A percentile compares a stretch with the other conserved stretches of the same genome.
These are phyloP conservation scores for Amphilophus citrinellus DNA, from an alignment of 2,113 vertebrate genomes.

Conservation along the genomic window DNA sequence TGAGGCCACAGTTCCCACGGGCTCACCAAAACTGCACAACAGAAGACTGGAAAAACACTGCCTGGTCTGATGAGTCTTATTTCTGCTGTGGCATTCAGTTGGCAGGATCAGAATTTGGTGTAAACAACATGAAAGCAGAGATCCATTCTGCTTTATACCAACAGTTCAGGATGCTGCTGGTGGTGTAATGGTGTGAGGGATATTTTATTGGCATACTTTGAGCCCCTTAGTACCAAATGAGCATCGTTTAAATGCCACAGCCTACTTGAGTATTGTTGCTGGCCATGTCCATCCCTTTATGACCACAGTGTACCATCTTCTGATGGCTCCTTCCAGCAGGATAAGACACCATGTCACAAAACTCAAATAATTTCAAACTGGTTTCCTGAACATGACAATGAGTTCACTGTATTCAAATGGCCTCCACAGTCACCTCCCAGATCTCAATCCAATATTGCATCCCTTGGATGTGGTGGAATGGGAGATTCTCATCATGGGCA, in stretches of 20 bases:
- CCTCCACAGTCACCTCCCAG: background rate
- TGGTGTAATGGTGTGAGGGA: background rate
- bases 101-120: no score
- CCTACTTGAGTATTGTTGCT: background rate
- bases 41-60: no score
- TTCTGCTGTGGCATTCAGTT: no score
- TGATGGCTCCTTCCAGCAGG: background rate
- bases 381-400: slow-evolving; percentile 1
- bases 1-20: no score
- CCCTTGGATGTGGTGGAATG: no score
- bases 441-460: background rate
- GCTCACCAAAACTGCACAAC: no score
- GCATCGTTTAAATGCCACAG: background rate
- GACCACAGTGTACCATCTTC: background rate
- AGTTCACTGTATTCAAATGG: background rate
- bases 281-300: background rate
- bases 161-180: background rate
- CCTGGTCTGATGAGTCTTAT: no score
- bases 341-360: background rate
- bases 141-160: no score
- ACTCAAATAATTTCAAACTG: background rate
- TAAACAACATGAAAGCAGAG: no score
- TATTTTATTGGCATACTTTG: background rate
- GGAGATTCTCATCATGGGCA: no score
- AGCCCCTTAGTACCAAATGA: background rate